Base-by-base conservation (phyloP, 30 jellyfish, hydroid and myxozoan genomes). In the Turritopsis dohrnii region DNA sequence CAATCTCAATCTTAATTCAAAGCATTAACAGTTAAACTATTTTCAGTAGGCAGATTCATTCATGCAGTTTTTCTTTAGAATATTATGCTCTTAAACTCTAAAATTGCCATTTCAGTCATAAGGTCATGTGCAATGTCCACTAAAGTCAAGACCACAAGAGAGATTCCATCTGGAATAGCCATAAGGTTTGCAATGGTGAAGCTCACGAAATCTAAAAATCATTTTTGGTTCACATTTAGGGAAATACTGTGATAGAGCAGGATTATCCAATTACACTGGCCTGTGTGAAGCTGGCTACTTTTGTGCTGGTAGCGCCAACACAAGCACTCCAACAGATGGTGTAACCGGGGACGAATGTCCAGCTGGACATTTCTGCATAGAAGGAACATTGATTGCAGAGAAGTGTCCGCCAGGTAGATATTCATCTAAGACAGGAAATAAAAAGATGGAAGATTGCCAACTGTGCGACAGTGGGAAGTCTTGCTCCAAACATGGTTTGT, bases 321-420 rank as follows among this genome's bases (percentile, higher is more conserved):
- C 54, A 5, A 77, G 82, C 65, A 89, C 95, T 17, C 98, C 98
- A 19, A 87, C 96, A 1, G 98, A 93, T 76, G 89, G 91, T 66
- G 54, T 85, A 54, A 93, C 98, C 41, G 98, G 98, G 1, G 77
- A 83, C 72, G 72, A 52, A 52, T 94, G 99, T 53, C 99, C 99
- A 1, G 83, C 87, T 16, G 99, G 99, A 3, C 72, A 84, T 21
- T 94, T 88, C 71, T 94, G 99, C 84, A 92, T 87, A 4, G 65
- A 21, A 16, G 90, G 90, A 26, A 88, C 96, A 17, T 76, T 95
- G 19, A 71, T 86, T 16, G 97, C 99, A 72, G 29, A 79, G 84
- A 65, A 24, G 27, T 94, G 99, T 81, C 96, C 99, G 52, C 92
- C 96, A 5, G 99, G 99, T 21, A 88, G 91, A 21, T 94, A 81